These are phyloP conservation scores for Drosophila flavopinicola DNA, from an alignment of 2,888 invertebrate genomes.

Conservation along the genomic window DNA sequence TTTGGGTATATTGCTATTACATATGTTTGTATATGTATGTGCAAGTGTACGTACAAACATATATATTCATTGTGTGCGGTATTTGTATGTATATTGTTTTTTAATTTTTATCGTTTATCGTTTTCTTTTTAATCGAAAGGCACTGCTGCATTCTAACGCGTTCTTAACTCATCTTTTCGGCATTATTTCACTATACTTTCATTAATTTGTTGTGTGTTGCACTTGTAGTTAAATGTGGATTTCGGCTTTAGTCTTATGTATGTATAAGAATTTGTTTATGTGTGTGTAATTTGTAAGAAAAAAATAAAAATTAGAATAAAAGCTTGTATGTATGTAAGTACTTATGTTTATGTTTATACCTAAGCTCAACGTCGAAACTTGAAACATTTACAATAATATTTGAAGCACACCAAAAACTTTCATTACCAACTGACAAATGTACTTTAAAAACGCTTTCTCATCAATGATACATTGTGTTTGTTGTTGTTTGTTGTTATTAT, in stretches of 20 bases:
- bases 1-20: slow-evolving; percentile 10
- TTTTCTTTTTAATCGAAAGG: slow-evolving; percentile 35
- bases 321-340: background rate
- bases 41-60: background rate
- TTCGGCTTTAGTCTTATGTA: slow-evolving; percentile 18
- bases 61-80: slow-evolving; percentile 13
- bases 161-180: slow-evolving; percentile 9
- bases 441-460: background rate
- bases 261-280: background rate
- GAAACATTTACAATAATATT: slow-evolving; percentile 37
- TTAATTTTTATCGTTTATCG: slow-evolving; percentile 4
- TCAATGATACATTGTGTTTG: slow-evolving; percentile 17
- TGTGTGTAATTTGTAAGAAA: background rate
- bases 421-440: background rate
- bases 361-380: slow-evolving; percentile 27
- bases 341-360: slow-evolving; percentile 1
- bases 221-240: slow-evolving; percentile 8
- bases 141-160: slow-evolving; percentile 50
- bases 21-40: slow-evolving; percentile 1
- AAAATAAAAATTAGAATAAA: background rate
- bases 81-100: slow-evolving; percentile 5
- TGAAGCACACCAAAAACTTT: slow-evolving; percentile 26
- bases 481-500: slow-evolving; percentile 1
- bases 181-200: slow-evolving; percentile 6
- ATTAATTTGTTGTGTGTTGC: slow-evolving; percentile 8